Conservation (phyloP, 2,888 invertebrate genomes). For the Latrodectus hesperus region DNA sequence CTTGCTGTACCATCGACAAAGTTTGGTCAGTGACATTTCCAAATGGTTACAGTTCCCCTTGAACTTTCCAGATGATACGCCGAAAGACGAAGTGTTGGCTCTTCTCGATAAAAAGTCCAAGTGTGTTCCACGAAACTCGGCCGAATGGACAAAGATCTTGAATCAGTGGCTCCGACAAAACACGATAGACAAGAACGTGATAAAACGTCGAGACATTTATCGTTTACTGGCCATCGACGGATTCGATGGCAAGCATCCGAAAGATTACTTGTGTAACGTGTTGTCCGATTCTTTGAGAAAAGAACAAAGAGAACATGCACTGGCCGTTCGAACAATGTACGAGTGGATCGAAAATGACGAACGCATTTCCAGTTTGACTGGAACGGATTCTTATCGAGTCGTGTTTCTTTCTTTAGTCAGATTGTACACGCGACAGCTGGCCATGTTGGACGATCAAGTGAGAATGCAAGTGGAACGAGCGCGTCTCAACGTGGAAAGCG, state of each 20-base stretch:
- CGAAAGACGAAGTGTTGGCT: background rate
- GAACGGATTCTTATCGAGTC: too few species aligned
- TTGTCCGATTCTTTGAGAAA: too few species aligned
- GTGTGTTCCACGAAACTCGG: background rate
- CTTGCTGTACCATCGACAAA: background rate
- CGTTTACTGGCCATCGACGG: slow-evolving; percentile 20
- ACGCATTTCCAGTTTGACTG: too few species aligned
- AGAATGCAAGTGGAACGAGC: too few species aligned
- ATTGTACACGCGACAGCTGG: too few species aligned
- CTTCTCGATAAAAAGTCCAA: background rate
- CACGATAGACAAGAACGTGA: background rate
- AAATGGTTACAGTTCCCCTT: background rate
- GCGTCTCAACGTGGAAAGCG: too few species aligned
- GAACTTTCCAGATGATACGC: background rate
- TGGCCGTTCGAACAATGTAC: too few species aligned
- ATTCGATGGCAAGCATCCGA: slow-evolving; percentile 14
- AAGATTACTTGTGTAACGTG: background rate
- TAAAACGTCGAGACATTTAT: slow-evolving; percentile 7
- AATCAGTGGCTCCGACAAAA: slow-evolving; percentile 11
- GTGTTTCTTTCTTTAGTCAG: too few species aligned
- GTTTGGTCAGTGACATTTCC: background rate
- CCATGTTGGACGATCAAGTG: too few species aligned
- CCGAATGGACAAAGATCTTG: background rate
- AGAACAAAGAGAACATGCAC: too few species aligned
- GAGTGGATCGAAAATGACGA: too few species aligned